Base-by-base conservation (phyloP, 2,113 vertebrate species). In the Syngnathus floridae region DNA sequence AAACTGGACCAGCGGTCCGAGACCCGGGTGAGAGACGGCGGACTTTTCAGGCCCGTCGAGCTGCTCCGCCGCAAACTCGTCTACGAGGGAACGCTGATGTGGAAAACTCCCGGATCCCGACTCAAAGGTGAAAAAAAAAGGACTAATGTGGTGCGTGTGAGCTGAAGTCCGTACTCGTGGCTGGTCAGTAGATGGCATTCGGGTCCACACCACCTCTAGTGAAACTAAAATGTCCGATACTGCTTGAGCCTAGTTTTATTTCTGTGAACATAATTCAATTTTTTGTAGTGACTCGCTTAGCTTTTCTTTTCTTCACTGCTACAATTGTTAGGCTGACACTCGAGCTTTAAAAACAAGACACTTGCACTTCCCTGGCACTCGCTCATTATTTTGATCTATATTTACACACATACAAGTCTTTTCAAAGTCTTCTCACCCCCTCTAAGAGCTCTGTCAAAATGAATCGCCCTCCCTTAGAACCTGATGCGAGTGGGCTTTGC, bases 71-170 rank as follows among this genome's bases (percentile, higher is more conserved):
- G 95, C 3, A 92, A 84, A 60, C 91, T 96, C 2, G 73, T 96
- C 57, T 93, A 95, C 1, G 93, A 95, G 1, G 94, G 95, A 5
- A 89, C 86, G 1, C 76, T 97, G 71, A 91, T 95, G 8, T 96
- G 93, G 94, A 96, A 96, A 74, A 94, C 88, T 0, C 90, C 91
- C 0, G 90, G 92, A 0, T 82, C 94, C 0, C 87, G 94, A 6
- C 93, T 94, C 75, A 97, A 96, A 92, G 95, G 95, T 84, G 69
- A 10, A 19, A 21, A 16, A 21, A n/a, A n/a, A 7, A 40, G 7
- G 1, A n/a, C 38, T 13, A 7, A 7, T 16, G 14, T 62, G 38
- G 4, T 16, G 14, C 13, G 43, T 3, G 43, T 45, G 13, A 4
- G 14, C 43, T 48, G 46, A 17, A 19, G 7, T 19, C 46, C 19